A percentile compares a stretch with the other conserved stretches of the same genome.
phyloP scores from a whole-genome alignment of 2,888 invertebrate species.

The Torymus auratus region DNA sequence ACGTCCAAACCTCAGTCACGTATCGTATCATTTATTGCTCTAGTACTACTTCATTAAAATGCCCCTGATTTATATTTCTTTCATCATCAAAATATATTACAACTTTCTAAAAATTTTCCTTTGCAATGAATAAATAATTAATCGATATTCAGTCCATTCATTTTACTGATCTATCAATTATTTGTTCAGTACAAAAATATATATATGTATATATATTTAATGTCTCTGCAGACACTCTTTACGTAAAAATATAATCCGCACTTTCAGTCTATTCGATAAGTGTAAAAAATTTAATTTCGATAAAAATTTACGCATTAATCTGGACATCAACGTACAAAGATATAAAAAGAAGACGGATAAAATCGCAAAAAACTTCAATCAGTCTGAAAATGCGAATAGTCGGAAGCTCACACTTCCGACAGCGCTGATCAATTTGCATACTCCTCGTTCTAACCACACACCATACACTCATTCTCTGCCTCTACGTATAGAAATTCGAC shows the following conservation, averaged over 20 bases:
- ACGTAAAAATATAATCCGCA: constrained; percentile 45
- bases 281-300: constrained; percentile 6
- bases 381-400: constrained; percentile 53
- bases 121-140: constrained; percentile 49
- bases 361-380: constrained; percentile 4
- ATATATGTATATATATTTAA: neutral
- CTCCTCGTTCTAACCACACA: neutral
- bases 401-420: neutral
- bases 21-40: constrained; percentile 40
- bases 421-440: no score
- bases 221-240: neutral
- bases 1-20: constrained; percentile 40
- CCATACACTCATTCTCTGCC: constrained; percentile 23
- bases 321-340: neutral
- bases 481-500: constrained; percentile 15
- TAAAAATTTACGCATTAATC: neutral
- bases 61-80: constrained; percentile 51
- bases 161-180: constrained; percentile 29
- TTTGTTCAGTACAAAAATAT: constrained; percentile 25
- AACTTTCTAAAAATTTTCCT: constrained; percentile 27
- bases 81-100: neutral
- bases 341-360: neutral
- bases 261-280: constrained; percentile 51
- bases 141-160: constrained; percentile 15
- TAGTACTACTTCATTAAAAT: constrained; percentile 42